Evolutionary conservation across 2,113 vertebrate genomes (phyloP).

Genomic region (Corapipo altera): DNA sequence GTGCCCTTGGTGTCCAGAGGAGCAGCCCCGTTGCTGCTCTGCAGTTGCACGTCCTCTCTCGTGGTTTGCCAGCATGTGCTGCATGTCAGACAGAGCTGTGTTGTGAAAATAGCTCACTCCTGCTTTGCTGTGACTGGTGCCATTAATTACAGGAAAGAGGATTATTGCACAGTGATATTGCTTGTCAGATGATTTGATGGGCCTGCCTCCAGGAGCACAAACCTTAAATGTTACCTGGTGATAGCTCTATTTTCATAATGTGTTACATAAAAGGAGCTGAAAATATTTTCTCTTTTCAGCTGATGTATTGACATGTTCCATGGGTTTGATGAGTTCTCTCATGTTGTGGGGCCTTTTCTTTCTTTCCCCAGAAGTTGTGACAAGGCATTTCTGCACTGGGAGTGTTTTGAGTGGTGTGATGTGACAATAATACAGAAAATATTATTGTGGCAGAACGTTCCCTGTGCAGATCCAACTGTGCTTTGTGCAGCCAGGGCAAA

Average conservation of each 20-base stretch:
- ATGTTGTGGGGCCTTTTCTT: neutral
- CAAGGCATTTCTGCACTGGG: neutral
- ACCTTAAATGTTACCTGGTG: neutral
- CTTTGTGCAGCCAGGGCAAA: neutral
- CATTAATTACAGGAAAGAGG: conserved; percentile 30
- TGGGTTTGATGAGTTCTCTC: neutral
- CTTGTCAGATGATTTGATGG: conserved; percentile 25
- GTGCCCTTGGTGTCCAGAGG: neutral
- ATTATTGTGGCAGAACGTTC: neutral
- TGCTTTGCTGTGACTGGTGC: neutral
- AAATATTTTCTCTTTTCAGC: neutral
- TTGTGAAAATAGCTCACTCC: neutral
- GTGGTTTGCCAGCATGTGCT: neutral
- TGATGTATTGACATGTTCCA: neutral
- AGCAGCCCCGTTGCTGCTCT: neutral
- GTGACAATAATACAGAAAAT: neutral
- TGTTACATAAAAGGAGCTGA: neutral
- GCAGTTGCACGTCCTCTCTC: neutral
- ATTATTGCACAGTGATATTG: neutral
- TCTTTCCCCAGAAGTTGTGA: neutral
- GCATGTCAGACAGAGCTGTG: neutral
- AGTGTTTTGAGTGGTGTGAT: neutral
- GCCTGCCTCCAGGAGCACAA: neutral
- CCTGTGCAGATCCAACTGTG: neutral
- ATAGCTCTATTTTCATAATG: neutral